These are phyloP conservation scores for Drosophila buzzatii DNA, from an alignment of 2,888 invertebrate genomes.

Conservation along the genomic window DNA sequence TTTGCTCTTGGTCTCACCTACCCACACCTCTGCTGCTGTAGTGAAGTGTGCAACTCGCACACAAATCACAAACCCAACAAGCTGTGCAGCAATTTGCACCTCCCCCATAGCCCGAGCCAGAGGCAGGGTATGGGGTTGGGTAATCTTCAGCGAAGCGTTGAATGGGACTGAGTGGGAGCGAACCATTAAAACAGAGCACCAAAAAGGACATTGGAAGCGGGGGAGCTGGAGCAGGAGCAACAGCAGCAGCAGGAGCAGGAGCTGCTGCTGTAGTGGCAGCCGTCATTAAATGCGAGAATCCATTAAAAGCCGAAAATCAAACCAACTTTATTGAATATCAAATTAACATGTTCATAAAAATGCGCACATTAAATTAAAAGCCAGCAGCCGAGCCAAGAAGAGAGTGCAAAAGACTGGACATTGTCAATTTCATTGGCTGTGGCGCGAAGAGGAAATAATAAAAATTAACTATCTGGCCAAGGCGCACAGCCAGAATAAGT, in stretches of 20 bases:
- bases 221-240: background rate
- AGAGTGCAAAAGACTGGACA: slow-evolving; percentile 42
- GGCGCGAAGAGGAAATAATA: slow-evolving; percentile 67
- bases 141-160: slow-evolving; percentile 62
- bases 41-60: slow-evolving; percentile 31
- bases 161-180: slow-evolving; percentile 27
- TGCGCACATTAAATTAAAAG: slow-evolving; percentile 76
- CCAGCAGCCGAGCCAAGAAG: slow-evolving; percentile 32
- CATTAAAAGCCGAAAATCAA: slow-evolving; percentile 81
- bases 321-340: slow-evolving; percentile 80
- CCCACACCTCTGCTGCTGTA: slow-evolving; percentile 4
- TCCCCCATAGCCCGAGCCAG: slow-evolving; percentile 4
- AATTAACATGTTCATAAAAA: slow-evolving; percentile 82
- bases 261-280: slow-evolving; percentile 10
- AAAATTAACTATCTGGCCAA: slow-evolving; percentile 60
- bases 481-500: slow-evolving; percentile 26
- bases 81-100: slow-evolving; percentile 68
- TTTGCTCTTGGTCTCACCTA: slow-evolving; percentile 7
- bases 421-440: slow-evolving; percentile 57
- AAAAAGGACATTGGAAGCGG: slow-evolving; percentile 5
- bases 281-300: slow-evolving; percentile 75
- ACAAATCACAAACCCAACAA: slow-evolving; percentile 74
- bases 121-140: slow-evolving; percentile 12
- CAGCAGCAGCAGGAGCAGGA: background rate
- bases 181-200: slow-evolving; percentile 53